Base-by-base conservation (phyloP, 2,888 invertebrate species). In the Anthophora plumipes region DNA sequence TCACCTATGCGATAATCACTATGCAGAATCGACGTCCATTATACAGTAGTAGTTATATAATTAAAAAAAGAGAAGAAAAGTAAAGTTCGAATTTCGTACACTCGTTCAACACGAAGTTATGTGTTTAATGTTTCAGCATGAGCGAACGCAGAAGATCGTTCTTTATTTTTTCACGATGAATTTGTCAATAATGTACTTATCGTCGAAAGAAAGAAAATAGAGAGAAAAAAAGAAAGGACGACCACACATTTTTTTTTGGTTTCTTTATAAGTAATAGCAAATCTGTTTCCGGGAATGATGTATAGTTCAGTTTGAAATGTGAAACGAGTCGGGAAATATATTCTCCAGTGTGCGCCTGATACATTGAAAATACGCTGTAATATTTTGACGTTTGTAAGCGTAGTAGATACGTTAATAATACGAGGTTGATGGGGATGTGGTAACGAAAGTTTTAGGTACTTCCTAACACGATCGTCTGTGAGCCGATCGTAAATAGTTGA, bases 261-360 rank as follows among this genome's bases (percentile, higher is more conserved):
- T n/a, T n/a, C n/a, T n/a, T n/a, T n/a, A n/a, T n/a, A n/a, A n/a
- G n/a, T n/a, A n/a, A n/a, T n/a, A n/a, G n/a, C n/a, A 25, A 48
- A 55, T 25, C 43, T 52, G 22, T 54, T 43, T 12, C 22, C 9
- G 11, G 31, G 22, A 11, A 31, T 7, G 1, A 25, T 54, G 8
- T 41, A 17, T 0, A 37, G 14, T 14, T 43, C 7, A 9, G 43
- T 9, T 6, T 41, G 22, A 2, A 25, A 50, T 39, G 25, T 14
- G 17, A 37, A 17, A 52, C 25, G 52, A 71, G 39, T 31, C 48
- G 11, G 20, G 59, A 66, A 78, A 55, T 79, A 79, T 78, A 79
- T 78, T 78, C 79, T 79, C 72, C 80, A 41, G 17, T 71, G 61
- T 57, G 43, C 78, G 71, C 54, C 17, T 50, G 77, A 67, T 71